These are phyloP conservation scores for Latrodectus elegans DNA, from an alignment of 2,888 invertebrate species.

Conservation along the genomic window DNA sequence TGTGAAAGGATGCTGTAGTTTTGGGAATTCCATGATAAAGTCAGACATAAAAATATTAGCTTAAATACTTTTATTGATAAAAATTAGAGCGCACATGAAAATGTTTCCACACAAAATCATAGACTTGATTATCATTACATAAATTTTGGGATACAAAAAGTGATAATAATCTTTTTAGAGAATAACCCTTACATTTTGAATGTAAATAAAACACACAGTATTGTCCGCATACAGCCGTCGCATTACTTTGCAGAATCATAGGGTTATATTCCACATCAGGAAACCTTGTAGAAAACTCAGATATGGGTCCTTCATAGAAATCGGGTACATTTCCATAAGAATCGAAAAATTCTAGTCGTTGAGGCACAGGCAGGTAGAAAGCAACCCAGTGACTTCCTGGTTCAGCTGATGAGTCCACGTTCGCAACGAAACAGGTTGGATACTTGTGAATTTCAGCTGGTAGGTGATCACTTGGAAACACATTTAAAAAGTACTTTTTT, in stretches of 20 bases:
- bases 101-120: background rate
- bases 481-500: background rate
- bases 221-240: no score
- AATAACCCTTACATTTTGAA: no score
- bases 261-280: no score
- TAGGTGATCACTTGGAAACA: conserved; percentile 9
- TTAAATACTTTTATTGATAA: background rate
- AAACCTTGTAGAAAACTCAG: no score
- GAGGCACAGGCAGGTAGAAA: no score
- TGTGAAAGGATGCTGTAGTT: conserved; percentile 13
- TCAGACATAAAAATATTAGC: background rate
- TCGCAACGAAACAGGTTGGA: conserved; percentile 9
- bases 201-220: no score
- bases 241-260: no score
- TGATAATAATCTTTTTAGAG: no score
- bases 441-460: background rate
- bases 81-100: background rate
- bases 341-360: no score
- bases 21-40: no score
- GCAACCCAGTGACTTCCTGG: background rate
- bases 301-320: no score
- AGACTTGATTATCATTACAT: background rate
- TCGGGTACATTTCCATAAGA: no score
- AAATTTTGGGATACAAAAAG: background rate
- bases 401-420: background rate